Evolutionary conservation across 2,797 vertebrate genomes (phyloP).

Genomic region (Clarias laeviceps): DNA sequence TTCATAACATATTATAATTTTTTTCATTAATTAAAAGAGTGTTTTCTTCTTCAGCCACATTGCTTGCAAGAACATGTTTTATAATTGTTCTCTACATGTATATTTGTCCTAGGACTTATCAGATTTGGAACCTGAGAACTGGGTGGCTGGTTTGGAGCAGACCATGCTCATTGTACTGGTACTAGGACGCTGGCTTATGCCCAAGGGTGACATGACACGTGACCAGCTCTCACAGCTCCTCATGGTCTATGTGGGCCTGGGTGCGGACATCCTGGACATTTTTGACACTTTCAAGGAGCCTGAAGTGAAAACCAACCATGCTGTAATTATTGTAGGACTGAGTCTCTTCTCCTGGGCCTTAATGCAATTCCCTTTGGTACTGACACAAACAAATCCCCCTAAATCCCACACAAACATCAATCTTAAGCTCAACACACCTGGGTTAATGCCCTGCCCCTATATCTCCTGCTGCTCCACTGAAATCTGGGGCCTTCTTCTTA

Average conservation of each 20-base stretch:
- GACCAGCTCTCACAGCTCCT: slow-evolving; percentile 80
- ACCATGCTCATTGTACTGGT: slow-evolving; percentile 78
- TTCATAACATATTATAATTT: neutral
- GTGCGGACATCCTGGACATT: slow-evolving; percentile 79
- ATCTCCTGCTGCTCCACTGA: slow-evolving; percentile 71
- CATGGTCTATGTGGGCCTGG: slow-evolving; percentile 77
- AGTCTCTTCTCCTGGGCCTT: slow-evolving; percentile 78
- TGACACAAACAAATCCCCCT: slow-evolving; percentile 71
- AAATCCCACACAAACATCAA: slow-evolving; percentile 33
- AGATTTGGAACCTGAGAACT: slow-evolving; percentile 74
- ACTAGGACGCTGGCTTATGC: slow-evolving; percentile 80
- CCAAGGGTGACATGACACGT: slow-evolving; percentile 78
- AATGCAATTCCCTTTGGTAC: slow-evolving; percentile 78
- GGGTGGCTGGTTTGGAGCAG: slow-evolving; percentile 74
- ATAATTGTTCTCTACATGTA: slow-evolving; percentile 35
- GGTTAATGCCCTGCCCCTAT: neutral
- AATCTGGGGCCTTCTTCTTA: slow-evolving; percentile 75
- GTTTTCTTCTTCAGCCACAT: neutral
- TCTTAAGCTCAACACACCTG: neutral
- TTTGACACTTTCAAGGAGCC: slow-evolving; percentile 77
- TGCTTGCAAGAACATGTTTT: neutral
- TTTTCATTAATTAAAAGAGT: too few species aligned
- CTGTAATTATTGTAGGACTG: slow-evolving; percentile 68
- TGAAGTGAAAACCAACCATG: slow-evolving; percentile 68
- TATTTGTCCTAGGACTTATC: slow-evolving; percentile 63